A percentile compares a stretch with the other conserved stretches of the same genome.
Evolutionary conservation across 64 coral and sea anemone species (phyloP).

Genomic region (Porites lutea): DNA sequence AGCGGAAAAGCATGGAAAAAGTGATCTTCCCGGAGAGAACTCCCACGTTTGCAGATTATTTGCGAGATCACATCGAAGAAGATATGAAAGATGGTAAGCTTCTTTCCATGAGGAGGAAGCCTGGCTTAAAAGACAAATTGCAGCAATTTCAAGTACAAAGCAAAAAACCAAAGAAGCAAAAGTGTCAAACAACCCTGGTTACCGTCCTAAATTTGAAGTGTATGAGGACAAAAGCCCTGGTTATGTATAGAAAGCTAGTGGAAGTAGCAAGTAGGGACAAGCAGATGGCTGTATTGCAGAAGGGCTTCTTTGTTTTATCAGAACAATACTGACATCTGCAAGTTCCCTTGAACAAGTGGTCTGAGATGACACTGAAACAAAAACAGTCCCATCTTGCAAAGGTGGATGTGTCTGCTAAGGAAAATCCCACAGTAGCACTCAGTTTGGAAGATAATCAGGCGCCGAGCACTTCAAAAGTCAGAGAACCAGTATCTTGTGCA

Average conservation of each 20-base stretch:
- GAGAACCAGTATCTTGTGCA: neutral
- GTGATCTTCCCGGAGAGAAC: neutral
- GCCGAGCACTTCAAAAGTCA: constrained; percentile 6
- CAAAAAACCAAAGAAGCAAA: constrained; percentile 60
- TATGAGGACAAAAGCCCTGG: constrained; percentile 21
- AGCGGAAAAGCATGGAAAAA: constrained; percentile 23
- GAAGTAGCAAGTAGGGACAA: neutral
- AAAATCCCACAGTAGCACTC: neutral
- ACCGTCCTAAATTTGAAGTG: constrained; percentile 41
- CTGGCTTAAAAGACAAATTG: constrained; percentile 60
- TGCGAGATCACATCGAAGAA: constrained; percentile 43
- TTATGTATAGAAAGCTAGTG: neutral
- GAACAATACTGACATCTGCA: neutral
- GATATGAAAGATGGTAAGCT: constrained; percentile 66
- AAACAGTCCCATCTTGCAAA: constrained; percentile 29
- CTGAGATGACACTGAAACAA: constrained; percentile 23
- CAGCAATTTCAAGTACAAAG: constrained; percentile 60
- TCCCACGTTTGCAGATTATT: constrained; percentile 52
- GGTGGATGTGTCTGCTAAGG: neutral
- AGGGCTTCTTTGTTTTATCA: neutral
- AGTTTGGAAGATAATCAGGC: neutral
- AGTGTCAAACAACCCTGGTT: constrained; percentile 19
- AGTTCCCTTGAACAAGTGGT: constrained; percentile 19
- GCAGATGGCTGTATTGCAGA: neutral
- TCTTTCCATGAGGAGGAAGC: constrained; percentile 25